phyloP scores from a whole-genome alignment of 2,888 invertebrate species.

The Campoletis raptor region DNA sequence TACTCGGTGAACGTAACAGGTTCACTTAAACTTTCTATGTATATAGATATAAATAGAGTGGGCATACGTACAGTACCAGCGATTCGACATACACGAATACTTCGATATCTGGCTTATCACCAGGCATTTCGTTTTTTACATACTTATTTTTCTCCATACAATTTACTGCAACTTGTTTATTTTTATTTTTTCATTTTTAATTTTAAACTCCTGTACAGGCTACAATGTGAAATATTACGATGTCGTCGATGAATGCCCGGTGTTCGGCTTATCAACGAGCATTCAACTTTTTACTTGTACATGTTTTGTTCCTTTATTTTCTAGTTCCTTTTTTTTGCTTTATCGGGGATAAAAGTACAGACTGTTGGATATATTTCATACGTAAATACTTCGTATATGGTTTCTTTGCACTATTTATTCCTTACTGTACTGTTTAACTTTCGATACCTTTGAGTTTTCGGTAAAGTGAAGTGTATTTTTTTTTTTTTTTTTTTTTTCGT shows the following conservation, averaged over 20 bases:
- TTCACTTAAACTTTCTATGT: constrained; percentile 49
- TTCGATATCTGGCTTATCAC: constrained; percentile 10
- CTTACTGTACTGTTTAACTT: background rate
- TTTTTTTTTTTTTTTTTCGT: too few relatives aligned
- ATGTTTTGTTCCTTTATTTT: background rate
- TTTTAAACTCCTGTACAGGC: background rate
- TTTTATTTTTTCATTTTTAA: background rate
- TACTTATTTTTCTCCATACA: background rate
- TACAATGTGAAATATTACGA: background rate
- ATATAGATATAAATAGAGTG: background rate
- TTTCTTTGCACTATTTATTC: background rate
- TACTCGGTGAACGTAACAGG: constrained; percentile 67
- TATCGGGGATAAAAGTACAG: background rate
- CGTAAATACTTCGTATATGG: background rate
- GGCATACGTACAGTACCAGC: background rate
- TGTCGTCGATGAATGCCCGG: background rate
- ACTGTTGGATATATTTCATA: background rate
- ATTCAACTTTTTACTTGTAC: background rate
- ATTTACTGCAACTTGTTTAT: background rate
- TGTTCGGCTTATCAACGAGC: background rate
- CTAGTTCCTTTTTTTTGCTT: background rate
- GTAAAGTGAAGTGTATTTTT: too few relatives aligned
- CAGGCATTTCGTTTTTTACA: background rate
- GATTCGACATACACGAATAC: constrained; percentile 15
- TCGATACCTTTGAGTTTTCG: background rate